Evolutionary conservation across 2,797 vertebrate species (phyloP).

Genomic region (Arrhamphus sclerolepis): DNA sequence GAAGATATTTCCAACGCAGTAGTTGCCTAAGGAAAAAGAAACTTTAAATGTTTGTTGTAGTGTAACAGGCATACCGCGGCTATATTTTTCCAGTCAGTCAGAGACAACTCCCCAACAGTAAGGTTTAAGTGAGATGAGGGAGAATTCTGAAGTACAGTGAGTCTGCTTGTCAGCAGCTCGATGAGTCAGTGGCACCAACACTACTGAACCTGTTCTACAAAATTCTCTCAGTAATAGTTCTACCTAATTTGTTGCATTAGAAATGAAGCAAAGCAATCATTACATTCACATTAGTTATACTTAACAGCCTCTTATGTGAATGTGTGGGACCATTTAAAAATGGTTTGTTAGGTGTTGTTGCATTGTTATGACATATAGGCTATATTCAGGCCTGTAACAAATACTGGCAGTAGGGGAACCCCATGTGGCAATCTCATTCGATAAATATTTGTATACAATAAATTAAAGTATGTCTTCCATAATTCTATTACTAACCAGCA

Average conservation of each 20-base stretch:
- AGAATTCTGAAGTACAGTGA: not conserved
- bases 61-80: not conserved
- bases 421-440: too few relatives aligned
- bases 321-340: too few relatives aligned
- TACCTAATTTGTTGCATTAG: not conserved
- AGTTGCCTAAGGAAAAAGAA: slow-evolving; percentile 8
- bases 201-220: slow-evolving; percentile 1
- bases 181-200: not conserved
- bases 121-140: not conserved
- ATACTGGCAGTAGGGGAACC: too few relatives aligned
- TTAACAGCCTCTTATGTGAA: too few relatives aligned
- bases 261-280: not conserved
- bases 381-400: too few relatives aligned
- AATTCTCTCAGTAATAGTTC: not conserved
- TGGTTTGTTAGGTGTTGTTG: too few relatives aligned
- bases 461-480: too few relatives aligned
- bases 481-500: too few relatives aligned
- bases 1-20: slow-evolving; percentile 19
- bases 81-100: not conserved
- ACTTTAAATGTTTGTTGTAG: too few relatives aligned
- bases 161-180: not conserved
- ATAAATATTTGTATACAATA: too few relatives aligned
- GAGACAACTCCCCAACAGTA: not conserved
- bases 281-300: too few relatives aligned
- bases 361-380: too few relatives aligned